phyloP scores from a whole-genome alignment of 2,888 invertebrate genomes.

The Troglohyphantes excavatus region DNA sequence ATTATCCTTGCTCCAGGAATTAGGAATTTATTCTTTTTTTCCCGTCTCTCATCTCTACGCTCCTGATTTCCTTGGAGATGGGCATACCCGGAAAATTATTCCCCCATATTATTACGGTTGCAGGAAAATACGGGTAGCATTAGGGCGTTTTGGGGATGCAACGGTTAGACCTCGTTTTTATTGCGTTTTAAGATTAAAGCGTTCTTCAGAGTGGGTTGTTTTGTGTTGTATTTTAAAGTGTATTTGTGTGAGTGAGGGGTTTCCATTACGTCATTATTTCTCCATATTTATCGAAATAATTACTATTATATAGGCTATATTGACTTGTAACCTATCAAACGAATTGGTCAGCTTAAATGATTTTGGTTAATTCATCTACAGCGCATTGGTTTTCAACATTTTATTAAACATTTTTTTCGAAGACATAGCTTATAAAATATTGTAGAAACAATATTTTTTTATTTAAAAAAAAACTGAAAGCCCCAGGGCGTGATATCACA shows the following conservation, averaged over 20 bases:
- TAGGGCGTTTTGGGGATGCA: neutral
- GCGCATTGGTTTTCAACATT: too few relatives aligned
- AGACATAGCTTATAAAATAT: too few relatives aligned
- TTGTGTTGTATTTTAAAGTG: neutral
- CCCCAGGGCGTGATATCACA: too few relatives aligned
- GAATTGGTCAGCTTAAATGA: too few relatives aligned
- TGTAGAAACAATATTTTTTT: too few relatives aligned
- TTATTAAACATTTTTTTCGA: too few relatives aligned
- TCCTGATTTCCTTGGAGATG: constrained; percentile 54
- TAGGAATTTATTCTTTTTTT: constrained; percentile 24
- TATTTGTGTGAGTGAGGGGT: neutral
- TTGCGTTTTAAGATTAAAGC: neutral
- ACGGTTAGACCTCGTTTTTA: neutral
- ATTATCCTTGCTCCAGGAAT: constrained; percentile 24
- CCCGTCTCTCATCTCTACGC: neutral
- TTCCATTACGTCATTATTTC: too few relatives aligned
- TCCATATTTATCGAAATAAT: too few relatives aligned
- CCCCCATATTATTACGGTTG: constrained; percentile 16
- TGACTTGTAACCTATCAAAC: too few relatives aligned
- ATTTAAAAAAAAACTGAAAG: too few relatives aligned
- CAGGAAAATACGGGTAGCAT: neutral
- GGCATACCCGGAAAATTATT: constrained; percentile 17
- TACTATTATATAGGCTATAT: too few relatives aligned
- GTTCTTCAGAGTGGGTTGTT: neutral
- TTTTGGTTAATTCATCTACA: too few relatives aligned